phyloP scores from a whole-genome alignment of 1,140 invertebrate species.

The Magallana ariakensis region DNA sequence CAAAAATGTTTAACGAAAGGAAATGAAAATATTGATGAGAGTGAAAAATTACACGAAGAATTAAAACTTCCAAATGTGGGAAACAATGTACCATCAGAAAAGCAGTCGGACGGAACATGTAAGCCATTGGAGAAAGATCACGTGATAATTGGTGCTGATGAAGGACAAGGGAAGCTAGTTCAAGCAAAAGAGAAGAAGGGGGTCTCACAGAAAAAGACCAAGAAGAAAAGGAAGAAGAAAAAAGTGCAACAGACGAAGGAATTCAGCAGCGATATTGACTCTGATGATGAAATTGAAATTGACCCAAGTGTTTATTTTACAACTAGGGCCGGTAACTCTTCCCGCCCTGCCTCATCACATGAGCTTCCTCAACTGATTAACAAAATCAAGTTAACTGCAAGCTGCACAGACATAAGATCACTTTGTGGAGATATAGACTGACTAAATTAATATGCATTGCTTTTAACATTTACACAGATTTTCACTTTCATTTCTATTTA shows the following conservation, averaged over 20 bases:
- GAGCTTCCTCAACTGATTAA: conserved; percentile 2
- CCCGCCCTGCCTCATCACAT: neutral
- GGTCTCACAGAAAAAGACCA: neutral
- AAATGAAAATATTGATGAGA: neutral
- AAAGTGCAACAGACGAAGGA: too few species aligned
- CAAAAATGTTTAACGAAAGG: neutral
- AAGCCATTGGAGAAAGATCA: too few species aligned
- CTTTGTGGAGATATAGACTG: conserved; percentile 1
- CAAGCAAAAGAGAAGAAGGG: too few species aligned
- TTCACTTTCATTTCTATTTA: neutral
- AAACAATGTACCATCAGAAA: neutral
- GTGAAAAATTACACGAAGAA: neutral
- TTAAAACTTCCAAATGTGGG: neutral
- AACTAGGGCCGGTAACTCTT: neutral
- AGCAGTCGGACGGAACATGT: neutral
- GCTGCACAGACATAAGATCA: neutral
- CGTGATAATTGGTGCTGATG: too few species aligned
- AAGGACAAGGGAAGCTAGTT: too few species aligned
- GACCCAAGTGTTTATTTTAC: neutral
- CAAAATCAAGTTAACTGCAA: neutral
- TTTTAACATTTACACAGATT: neutral
- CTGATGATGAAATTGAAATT: neutral
- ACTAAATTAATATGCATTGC: neutral
- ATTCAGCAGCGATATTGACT: neutral
- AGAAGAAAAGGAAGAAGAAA: neutral